These are phyloP conservation scores for Chaetura pelagica DNA, from an alignment of 2,113 vertebrate genomes.

Conservation along the genomic window DNA sequence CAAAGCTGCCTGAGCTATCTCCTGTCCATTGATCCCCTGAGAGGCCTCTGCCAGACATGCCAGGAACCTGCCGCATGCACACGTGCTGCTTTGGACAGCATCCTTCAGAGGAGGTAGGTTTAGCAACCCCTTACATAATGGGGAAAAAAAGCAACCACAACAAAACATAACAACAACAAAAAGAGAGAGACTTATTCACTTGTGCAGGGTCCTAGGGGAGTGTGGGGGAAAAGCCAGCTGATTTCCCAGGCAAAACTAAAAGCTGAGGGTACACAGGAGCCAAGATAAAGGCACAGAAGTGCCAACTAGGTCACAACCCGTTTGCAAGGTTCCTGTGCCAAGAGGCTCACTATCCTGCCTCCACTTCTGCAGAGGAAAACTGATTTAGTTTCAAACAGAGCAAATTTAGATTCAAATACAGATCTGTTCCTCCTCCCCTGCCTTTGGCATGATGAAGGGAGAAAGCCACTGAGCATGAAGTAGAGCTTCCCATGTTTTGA, in stretches of 20 bases:
- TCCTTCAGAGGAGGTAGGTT: neutral
- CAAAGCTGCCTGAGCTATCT: neutral
- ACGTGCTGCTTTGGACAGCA: neutral
- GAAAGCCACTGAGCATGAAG: neutral
- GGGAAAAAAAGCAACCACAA: no score
- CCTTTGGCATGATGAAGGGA: neutral
- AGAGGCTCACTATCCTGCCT: neutral
- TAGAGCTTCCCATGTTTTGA: neutral
- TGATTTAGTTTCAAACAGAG: neutral
- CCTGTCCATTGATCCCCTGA: neutral
- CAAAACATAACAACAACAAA: neutral
- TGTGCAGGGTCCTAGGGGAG: neutral
- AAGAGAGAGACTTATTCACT: neutral
- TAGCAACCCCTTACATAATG: neutral
- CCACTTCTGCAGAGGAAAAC: neutral
- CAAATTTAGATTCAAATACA: neutral
- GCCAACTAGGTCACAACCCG: rapidly evolving
- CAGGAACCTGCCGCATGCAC: neutral
- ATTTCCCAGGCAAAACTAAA: neutral
- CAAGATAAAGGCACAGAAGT: neutral
- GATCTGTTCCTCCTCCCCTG: neutral
- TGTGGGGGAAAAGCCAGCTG: neutral
- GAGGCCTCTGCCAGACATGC: neutral
- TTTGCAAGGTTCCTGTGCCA: neutral
- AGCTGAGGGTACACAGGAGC: neutral